phyloP scores from a whole-genome alignment of 2,888 invertebrate species.

The Eupithecia subumbrata region DNA sequence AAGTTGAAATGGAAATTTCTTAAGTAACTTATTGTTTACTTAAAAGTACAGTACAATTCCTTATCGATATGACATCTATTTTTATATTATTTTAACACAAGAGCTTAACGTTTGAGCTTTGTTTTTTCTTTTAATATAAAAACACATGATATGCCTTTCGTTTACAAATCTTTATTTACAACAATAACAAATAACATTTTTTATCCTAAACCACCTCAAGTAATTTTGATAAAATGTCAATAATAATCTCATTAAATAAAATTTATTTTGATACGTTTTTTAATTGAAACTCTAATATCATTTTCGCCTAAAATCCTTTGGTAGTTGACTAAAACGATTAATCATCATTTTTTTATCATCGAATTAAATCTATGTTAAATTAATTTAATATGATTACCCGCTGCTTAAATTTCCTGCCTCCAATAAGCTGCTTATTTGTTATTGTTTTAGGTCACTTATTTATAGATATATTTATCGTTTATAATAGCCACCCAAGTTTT shows the following conservation, averaged over 20 bases:
- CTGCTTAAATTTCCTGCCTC: slow-evolving; percentile 12
- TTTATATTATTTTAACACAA: slow-evolving; percentile 56
- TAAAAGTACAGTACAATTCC: slow-evolving; percentile 35
- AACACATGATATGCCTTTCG: slow-evolving; percentile 71
- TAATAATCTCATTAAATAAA: slow-evolving; percentile 26
- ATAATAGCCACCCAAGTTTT: slow-evolving; percentile 16
- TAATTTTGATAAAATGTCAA: slow-evolving; percentile 29
- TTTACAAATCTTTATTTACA: slow-evolving; percentile 62
- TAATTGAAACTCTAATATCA: slow-evolving; percentile 41
- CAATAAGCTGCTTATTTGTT: slow-evolving; percentile 33
- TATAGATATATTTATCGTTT: background rate
- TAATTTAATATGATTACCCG: slow-evolving; percentile 2
- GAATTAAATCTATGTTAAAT: slow-evolving; percentile 30
- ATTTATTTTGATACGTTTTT: slow-evolving; percentile 28
- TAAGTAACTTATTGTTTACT: slow-evolving; percentile 29
- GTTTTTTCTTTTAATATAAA: slow-evolving; percentile 52
- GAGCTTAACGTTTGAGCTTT: slow-evolving; percentile 68
- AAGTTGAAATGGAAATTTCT: slow-evolving; percentile 43
- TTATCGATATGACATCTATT: slow-evolving; percentile 47
- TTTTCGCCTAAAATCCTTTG: slow-evolving; percentile 43
- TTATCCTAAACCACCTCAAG: slow-evolving; percentile 27
- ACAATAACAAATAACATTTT: slow-evolving; percentile 66
- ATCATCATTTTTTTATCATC: slow-evolving; percentile 32
- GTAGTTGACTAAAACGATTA: slow-evolving; percentile 44
- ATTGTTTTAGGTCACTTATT: slow-evolving; percentile 10